Conservation (phyloP, 2,888 invertebrate species). For the Nezara viridula region DNA sequence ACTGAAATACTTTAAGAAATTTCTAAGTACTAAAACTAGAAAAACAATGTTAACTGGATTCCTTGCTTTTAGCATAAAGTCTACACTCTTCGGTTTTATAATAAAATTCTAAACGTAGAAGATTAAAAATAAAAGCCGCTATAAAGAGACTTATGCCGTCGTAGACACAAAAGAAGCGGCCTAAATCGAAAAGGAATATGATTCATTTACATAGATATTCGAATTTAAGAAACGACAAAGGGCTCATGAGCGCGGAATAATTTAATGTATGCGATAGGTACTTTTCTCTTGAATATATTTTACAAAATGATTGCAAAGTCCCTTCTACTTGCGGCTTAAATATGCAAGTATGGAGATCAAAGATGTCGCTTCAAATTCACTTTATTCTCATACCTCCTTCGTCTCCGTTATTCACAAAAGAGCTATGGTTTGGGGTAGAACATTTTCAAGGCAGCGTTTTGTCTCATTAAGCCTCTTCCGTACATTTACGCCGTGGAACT, state of each 20-base stretch:
- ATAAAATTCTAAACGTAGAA: not conserved
- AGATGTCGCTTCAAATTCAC: conserved; percentile 26
- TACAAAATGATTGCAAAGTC: not conserved
- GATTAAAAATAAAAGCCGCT: not conserved
- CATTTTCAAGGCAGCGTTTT: not conserved
- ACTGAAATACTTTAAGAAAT: too few relatives aligned
- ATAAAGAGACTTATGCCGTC: not conserved
- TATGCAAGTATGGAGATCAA: conserved; percentile 8
- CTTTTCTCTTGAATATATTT: not conserved
- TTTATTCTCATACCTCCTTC: not conserved
- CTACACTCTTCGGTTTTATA: not conserved
- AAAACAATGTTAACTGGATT: too few relatives aligned
- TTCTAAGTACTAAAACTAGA: too few relatives aligned
- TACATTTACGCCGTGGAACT: not conserved
- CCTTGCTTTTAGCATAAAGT: too few relatives aligned
- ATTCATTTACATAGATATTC: conserved; percentile 21
- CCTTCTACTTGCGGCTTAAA: not conserved
- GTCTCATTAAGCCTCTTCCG: not conserved
- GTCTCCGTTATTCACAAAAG: conserved; percentile 12
- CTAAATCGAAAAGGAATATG: not conserved
- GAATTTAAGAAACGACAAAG: conserved; percentile 19
- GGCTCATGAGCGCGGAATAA: conserved; percentile 8
- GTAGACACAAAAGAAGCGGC: not conserved
- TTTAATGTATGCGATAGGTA: conserved; percentile 26
- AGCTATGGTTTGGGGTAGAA: not conserved